These are phyloP conservation scores for Lochmaea crataegi DNA, from an alignment of 2,888 invertebrate species.

Conservation along the genomic window DNA sequence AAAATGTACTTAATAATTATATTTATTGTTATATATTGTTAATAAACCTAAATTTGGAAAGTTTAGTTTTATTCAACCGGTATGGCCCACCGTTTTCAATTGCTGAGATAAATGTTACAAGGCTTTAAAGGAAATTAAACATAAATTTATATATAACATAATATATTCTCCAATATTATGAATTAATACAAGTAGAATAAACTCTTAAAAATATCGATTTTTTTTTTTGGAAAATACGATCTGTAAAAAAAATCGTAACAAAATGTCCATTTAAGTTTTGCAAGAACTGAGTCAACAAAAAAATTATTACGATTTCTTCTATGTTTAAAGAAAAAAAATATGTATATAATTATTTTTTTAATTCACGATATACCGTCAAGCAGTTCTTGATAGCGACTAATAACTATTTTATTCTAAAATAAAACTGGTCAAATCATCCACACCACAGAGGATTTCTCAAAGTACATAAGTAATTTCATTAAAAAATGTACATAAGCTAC, in stretches of 20 bases:
- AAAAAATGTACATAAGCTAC: neutral
- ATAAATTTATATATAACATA: conserved; percentile 9
- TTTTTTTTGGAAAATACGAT: conserved; percentile 2
- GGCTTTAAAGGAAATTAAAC: neutral
- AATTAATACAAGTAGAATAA: conserved; percentile 13
- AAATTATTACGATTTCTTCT: neutral
- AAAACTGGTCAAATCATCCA: conserved; percentile 5
- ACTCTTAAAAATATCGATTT: neutral
- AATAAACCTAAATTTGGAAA: neutral
- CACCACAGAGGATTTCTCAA: neutral
- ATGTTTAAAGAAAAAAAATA: neutral
- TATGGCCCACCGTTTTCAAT: neutral
- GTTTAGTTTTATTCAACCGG: neutral
- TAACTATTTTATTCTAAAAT: neutral
- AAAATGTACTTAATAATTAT: conserved; percentile 12
- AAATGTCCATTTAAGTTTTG: neutral
- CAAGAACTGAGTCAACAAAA: neutral
- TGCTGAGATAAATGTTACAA: neutral
- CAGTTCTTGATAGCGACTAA: conserved; percentile 10
- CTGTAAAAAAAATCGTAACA: neutral
- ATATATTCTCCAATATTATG: conserved; percentile 15
- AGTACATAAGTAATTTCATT: neutral
- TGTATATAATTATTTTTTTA: neutral
- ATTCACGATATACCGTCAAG: neutral
- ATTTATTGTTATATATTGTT: neutral